Conservation (phyloP, 2,797 vertebrate species). For the Rallus crepitans region DNA sequence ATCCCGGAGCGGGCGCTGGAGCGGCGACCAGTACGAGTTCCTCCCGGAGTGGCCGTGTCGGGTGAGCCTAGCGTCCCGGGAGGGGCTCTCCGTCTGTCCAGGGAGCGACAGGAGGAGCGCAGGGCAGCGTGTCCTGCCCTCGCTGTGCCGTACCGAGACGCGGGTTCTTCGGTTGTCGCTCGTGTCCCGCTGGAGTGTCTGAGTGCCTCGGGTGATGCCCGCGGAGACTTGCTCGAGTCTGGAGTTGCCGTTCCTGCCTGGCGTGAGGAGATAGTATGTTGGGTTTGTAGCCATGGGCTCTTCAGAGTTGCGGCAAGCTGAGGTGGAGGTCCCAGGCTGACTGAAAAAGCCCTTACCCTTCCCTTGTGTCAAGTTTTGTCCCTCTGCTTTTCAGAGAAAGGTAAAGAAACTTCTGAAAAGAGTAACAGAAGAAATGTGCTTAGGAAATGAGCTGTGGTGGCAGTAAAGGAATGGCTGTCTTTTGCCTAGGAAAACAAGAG, state of each 20-base stretch:
- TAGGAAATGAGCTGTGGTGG: background rate
- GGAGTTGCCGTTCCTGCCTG: rapidly evolving
- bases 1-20: too few relatives aligned
- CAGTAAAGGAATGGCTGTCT: background rate
- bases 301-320: rapidly evolving
- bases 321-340: rapidly evolving
- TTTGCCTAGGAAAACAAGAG: background rate
- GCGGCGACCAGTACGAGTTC: rapidly evolving
- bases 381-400: background rate
- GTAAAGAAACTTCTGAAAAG: background rate
- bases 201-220: background rate
- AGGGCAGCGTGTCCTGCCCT: rapidly evolving
- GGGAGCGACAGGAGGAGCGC: rapidly evolving
- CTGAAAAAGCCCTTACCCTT: background rate
- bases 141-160: rapidly evolving
- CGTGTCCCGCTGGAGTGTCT: rapidly evolving
- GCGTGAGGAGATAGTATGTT: rapidly evolving
- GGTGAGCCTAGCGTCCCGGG: background rate
- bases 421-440: rapidly evolving
- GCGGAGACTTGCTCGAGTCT: rapidly evolving
- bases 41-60: rapidly evolving
- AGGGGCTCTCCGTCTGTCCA: too few relatives aligned
- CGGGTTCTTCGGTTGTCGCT: rapidly evolving
- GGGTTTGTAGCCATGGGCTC: background rate
- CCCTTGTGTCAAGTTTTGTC: background rate